These are phyloP conservation scores for Hypsibius dujardini DNA, from an alignment of 1,140 invertebrate genomes.

Conservation along the genomic window DNA sequence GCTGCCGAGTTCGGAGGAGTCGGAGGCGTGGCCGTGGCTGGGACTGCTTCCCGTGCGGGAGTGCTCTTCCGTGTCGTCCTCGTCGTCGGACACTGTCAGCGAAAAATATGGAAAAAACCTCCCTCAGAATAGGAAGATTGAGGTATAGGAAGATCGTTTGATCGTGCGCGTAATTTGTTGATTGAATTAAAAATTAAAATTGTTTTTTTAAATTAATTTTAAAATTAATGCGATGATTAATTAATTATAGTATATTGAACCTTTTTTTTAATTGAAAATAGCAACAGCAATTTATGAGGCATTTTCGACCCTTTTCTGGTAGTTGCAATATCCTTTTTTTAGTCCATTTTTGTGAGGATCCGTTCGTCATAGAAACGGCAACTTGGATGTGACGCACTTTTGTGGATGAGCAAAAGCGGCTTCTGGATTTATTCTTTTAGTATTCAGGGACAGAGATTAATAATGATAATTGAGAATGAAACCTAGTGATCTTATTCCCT, in stretches of 20 bases:
- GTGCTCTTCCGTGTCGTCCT: background rate
- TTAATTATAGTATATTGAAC: background rate
- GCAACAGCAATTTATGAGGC: constrained; percentile 1
- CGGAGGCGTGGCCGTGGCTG: background rate
- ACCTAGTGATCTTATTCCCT: constrained; percentile 4
- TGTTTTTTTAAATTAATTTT: background rate
- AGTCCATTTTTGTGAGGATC: background rate
- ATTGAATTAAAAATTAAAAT: background rate
- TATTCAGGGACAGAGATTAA: too few species aligned
- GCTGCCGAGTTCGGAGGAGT: background rate
- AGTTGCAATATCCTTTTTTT: background rate
- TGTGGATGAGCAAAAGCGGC: background rate
- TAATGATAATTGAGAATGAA: too few species aligned
- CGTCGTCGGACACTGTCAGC: background rate
- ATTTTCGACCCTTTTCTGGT: background rate
- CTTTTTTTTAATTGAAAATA: background rate
- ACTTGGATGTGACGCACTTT: background rate
- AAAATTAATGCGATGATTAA: background rate
- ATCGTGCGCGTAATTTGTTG: background rate
- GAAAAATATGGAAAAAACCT: background rate
- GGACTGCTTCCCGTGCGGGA: background rate
- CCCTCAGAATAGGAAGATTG: background rate
- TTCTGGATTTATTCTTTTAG: too few species aligned
- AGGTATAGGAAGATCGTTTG: background rate
- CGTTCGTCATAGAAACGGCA: background rate